Base-by-base conservation (phyloP, 2,888 invertebrate species). In the Pachydiplax longipennis region DNA sequence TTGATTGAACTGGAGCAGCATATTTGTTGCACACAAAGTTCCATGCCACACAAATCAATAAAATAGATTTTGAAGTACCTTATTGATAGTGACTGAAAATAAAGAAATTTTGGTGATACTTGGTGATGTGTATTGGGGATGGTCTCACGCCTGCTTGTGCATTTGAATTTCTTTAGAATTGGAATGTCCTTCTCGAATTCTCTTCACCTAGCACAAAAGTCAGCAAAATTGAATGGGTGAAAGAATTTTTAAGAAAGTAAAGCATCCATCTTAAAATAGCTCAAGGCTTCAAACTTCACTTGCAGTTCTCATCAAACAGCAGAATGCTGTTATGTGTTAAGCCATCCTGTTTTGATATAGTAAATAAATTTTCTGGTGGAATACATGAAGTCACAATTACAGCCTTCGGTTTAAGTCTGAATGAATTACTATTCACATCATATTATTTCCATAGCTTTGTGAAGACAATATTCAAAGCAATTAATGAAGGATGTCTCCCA, bases 141-240 rank as follows among this genome's bases (percentile, higher is more conserved):
- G 37, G 87, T 61, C 87, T 87, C 65, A 80, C 58, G 81, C 81
- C 80, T 61, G 81, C 61, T 80, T 81, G 81, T 90, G 80, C 90
- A 61, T 90, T 90, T 90, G 73, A 58, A 53, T 90, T 81, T 90
- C 81, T 80, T 90, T 61, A 81, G 58, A 80, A 48, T 31, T 90
- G 80, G 48, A 61, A 90, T 48, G 25, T 53, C 81, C 90, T 81
- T 90, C 73, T 90, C 25, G 22, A 58, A 90, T 80, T 87, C 87
- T 87, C 87, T 87, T 87, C 87, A 87, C 87, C 87, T 87, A 87
- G 87, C 87, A 87, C 87, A 87, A 87, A 87, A 87, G 83, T 61
- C 61, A 87, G 65, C 22, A 35, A 87, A 87, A 35, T 87, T 65
- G n/a, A 87, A 65, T 87, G 87, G 87, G 87, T 87, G 87, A 87